Evolutionary conservation across 1,140 invertebrate species (phyloP).

Genomic region (Nymphalis io): DNA sequence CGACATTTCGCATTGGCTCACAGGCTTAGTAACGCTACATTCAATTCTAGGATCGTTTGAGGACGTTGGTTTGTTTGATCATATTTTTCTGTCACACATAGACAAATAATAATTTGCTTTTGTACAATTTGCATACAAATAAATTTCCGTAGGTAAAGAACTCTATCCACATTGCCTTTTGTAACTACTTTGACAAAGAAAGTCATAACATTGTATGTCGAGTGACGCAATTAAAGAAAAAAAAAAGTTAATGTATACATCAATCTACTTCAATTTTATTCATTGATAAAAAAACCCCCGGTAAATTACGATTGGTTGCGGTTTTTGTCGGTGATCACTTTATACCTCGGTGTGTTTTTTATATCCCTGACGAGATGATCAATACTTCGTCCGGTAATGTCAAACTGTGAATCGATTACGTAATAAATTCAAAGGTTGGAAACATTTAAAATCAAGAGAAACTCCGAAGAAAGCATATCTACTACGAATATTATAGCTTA

Average conservation of each 20-base stretch:
- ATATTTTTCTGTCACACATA: neutral
- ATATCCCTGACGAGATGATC: neutral
- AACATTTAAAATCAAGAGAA: neutral
- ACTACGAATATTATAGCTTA: neutral
- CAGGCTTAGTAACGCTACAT: neutral
- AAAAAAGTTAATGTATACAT: neutral
- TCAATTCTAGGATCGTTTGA: neutral
- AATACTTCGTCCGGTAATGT: neutral
- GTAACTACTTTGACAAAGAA: no score
- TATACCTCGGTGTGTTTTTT: constrained; percentile 8
- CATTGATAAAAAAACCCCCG: neutral
- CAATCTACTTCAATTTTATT: constrained; percentile 3
- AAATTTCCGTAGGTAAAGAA: no score
- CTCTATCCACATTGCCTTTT: no score
- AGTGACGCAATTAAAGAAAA: no score
- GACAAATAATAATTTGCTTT: no score
- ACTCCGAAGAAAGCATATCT: neutral
- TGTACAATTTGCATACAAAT: no score
- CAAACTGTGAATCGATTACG: neutral
- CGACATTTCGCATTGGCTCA: constrained; percentile 26
- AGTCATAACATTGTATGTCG: no score
- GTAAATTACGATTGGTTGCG: constrained; percentile 20
- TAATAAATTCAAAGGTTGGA: neutral
- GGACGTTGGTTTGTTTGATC: neutral
- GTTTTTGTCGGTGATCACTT: constrained; percentile 21